Evolutionary conservation across 2,888 invertebrate species (phyloP).

Genomic region (Crematogaster levior): DNA sequence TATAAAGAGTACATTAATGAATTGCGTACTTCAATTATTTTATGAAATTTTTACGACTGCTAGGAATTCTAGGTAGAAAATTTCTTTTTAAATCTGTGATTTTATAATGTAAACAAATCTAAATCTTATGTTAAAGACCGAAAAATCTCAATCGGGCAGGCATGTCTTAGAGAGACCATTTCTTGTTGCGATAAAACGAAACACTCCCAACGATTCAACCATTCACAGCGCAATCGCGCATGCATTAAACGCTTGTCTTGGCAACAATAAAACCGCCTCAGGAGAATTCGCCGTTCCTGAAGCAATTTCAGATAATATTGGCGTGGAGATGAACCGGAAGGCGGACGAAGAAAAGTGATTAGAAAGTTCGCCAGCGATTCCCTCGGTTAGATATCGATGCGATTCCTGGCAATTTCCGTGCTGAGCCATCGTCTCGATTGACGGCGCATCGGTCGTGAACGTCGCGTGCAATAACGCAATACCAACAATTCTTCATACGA

Average conservation of each 20-base stretch:
- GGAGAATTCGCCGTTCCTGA: conserved; percentile 27
- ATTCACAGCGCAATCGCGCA: conserved; percentile 5
- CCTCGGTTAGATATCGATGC: conserved; percentile 59
- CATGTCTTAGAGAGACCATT: conserved; percentile 45
- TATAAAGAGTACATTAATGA: too few relatives aligned
- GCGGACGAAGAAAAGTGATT: conserved; percentile 61
- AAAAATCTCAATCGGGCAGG: not conserved
- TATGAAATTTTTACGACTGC: not conserved
- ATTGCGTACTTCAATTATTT: not conserved
- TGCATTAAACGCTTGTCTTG: conserved; percentile 39
- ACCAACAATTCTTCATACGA: conserved; percentile 24
- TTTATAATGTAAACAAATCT: not conserved
- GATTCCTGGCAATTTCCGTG: conserved; percentile 59
- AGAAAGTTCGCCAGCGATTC: conserved; percentile 59
- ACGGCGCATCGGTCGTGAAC: conserved; percentile 20
- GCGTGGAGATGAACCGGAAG: conserved; percentile 39
- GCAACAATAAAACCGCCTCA: conserved; percentile 18
- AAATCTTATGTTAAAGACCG: not conserved
- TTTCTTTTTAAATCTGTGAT: not conserved
- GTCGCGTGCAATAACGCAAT: conserved; percentile 29
- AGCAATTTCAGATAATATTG: conserved; percentile 64
- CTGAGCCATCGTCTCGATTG: conserved; percentile 38
- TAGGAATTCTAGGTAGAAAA: not conserved
- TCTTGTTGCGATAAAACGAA: conserved; percentile 13
- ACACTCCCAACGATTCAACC: conserved; percentile 15